Conservation (phyloP, 2,888 invertebrate genomes). For the Orthosia cruda region DNA sequence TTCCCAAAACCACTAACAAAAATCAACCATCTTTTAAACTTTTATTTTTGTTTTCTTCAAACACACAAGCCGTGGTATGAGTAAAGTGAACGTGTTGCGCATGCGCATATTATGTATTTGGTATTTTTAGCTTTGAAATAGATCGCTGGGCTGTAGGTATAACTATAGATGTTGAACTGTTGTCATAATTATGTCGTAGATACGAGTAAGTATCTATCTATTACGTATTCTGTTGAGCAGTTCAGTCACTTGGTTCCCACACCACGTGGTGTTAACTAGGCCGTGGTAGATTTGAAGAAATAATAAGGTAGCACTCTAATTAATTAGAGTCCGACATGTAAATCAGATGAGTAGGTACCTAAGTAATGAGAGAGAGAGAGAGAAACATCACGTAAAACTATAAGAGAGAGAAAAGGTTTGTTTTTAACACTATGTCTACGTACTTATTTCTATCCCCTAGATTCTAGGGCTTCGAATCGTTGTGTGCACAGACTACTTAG, state of each 20-base stretch:
- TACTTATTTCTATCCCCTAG: too few species aligned
- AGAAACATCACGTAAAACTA: too few species aligned
- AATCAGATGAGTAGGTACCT: background rate
- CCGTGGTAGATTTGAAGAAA: too few species aligned
- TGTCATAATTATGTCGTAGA: background rate
- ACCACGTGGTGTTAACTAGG: background rate
- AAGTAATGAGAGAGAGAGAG: too few species aligned
- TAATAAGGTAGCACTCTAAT: background rate
- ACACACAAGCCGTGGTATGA: conserved; percentile 1
- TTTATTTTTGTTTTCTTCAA: conserved; percentile 8
- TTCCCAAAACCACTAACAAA: background rate
- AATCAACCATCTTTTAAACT: background rate
- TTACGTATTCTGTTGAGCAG: background rate
- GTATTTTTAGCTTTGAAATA: conserved; percentile 16
- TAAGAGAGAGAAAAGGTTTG: too few species aligned
- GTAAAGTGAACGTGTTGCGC: conserved; percentile 3
- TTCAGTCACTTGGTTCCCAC: background rate
- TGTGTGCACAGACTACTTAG: too few species aligned
- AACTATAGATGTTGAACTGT: background rate
- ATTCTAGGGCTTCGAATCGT: too few species aligned
- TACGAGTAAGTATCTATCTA: background rate
- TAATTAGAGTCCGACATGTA: background rate
- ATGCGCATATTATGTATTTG: conserved; percentile 9
- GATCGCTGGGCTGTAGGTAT: conserved; percentile 2
- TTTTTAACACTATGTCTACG: too few species aligned